Evolutionary conservation across 2,888 invertebrate species (phyloP).

Genomic region (Pyrrhosoma nymphula): DNA sequence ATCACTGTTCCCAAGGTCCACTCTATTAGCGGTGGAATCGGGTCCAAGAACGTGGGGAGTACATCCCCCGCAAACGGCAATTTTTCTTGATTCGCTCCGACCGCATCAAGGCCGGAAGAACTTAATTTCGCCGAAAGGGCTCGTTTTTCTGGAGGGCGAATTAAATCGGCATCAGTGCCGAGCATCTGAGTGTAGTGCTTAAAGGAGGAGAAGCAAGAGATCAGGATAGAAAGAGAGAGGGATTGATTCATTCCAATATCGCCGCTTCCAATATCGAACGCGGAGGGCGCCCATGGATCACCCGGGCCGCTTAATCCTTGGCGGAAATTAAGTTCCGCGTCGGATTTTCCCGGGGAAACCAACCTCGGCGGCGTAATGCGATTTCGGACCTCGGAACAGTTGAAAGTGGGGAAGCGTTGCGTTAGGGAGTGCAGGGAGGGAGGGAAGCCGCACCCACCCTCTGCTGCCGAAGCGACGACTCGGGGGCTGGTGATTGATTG

Average conservation of each 20-base stretch:
- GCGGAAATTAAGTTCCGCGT: conserved; percentile 41
- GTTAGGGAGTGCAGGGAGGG: too few species aligned
- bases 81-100: not conserved
- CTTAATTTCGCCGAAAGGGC: not conserved
- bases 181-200: not conserved
- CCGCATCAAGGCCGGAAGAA: not conserved
- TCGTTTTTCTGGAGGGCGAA: not conserved
- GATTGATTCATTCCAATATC: not conserved
- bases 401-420: conserved; percentile 35
- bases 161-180: not conserved
- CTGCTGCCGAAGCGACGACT: not conserved
- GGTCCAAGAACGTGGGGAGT: too few species aligned
- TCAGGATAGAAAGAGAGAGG: not conserved
- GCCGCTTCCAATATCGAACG: not conserved
- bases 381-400: conserved; percentile 38
- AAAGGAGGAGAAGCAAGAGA: too few species aligned
- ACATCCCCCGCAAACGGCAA: not conserved
- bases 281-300: not conserved
- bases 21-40: not conserved
- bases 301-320: conserved; percentile 44
- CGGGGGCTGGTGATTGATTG: conserved; percentile 41
- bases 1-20: not conserved
- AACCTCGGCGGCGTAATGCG: conserved; percentile 41
- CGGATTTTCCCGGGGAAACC: conserved; percentile 50
- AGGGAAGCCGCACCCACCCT: not conserved